Evolutionary conservation across 2,888 invertebrate species (phyloP).

Genomic region (Mellilla xanthometata): DNA sequence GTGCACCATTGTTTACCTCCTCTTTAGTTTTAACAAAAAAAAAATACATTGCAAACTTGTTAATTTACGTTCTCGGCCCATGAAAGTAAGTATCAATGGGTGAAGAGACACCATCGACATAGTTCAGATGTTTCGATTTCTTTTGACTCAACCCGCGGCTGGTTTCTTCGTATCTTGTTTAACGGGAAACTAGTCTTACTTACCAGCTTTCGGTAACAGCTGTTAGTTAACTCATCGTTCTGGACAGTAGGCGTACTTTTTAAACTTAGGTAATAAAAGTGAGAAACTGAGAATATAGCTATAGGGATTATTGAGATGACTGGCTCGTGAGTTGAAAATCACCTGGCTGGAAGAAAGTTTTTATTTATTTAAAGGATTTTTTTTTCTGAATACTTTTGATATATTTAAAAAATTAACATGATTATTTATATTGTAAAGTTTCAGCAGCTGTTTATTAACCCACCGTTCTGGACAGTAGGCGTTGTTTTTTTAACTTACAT

Average conservation of each 20-base stretch:
- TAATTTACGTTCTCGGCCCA: slow-evolving; percentile 31
- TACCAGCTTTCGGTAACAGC: slow-evolving; percentile 40
- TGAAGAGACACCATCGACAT: slow-evolving; percentile 48
- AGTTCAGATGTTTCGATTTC: slow-evolving; percentile 54
- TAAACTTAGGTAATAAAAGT: neutral
- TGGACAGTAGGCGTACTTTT: slow-evolving; percentile 14
- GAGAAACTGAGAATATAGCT: neutral
- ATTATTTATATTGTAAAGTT: too few relatives aligned
- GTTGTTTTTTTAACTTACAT: too few relatives aligned
- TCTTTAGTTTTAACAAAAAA: too few relatives aligned
- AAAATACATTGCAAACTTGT: neutral
- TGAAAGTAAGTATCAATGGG: slow-evolving; percentile 44
- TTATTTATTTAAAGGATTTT: too few relatives aligned
- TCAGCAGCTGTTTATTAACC: too few relatives aligned
- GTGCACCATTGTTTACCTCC: too few relatives aligned
- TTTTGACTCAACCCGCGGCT: slow-evolving; percentile 56
- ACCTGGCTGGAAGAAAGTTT: too few relatives aligned
- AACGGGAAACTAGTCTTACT: slow-evolving; percentile 59
- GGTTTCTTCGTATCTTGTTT: slow-evolving; percentile 55
- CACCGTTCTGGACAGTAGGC: too few relatives aligned
- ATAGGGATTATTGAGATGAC: too few relatives aligned
- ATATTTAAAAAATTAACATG: too few relatives aligned
- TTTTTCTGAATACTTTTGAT: too few relatives aligned
- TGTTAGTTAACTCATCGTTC: slow-evolving; percentile 30
- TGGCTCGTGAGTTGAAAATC: too few relatives aligned